Percentiles rank a stretch among this genome's conserved stretches.
Conservation (phyloP, 1,140 invertebrate species). For the Calliphora vicina region DNA sequence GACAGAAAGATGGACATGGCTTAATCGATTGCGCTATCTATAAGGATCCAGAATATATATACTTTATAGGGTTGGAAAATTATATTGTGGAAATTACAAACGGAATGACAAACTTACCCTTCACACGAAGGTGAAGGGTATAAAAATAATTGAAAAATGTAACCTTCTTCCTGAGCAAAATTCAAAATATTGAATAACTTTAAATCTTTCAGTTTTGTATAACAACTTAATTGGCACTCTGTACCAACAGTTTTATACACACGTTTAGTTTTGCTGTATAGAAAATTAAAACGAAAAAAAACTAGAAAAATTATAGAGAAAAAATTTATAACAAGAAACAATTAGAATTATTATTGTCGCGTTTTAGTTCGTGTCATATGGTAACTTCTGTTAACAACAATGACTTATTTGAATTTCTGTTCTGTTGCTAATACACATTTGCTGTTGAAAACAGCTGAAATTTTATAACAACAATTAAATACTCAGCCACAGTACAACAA, state of each 20-base stretch:
- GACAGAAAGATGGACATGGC: too few species aligned
- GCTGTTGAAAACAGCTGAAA: not conserved
- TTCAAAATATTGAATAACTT: too few species aligned
- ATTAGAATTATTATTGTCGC: not conserved
- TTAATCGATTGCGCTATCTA: too few species aligned
- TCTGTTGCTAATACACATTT: not conserved
- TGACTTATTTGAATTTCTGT: not conserved
- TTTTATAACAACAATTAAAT: not conserved
- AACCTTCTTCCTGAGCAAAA: too few species aligned
- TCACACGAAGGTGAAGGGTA: too few species aligned
- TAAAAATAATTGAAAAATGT: too few species aligned
- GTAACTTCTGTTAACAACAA: not conserved
- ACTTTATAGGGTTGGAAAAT: too few species aligned
- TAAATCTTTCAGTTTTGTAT: too few species aligned
- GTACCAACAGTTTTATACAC: not conserved
- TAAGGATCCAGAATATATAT: too few species aligned
- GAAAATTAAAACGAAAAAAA: not conserved
- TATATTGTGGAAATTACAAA: too few species aligned
- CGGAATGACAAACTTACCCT: too few species aligned
- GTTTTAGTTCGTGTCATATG: slow-evolving; percentile 6
- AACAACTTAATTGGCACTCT: too few species aligned
- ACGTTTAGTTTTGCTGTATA: not conserved
- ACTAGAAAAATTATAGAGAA: not conserved
- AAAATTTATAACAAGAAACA: not conserved
- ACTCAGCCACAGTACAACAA: not conserved